Conservation (phyloP, 1,140 invertebrate genomes). For the Lethocerus indicus region DNA sequence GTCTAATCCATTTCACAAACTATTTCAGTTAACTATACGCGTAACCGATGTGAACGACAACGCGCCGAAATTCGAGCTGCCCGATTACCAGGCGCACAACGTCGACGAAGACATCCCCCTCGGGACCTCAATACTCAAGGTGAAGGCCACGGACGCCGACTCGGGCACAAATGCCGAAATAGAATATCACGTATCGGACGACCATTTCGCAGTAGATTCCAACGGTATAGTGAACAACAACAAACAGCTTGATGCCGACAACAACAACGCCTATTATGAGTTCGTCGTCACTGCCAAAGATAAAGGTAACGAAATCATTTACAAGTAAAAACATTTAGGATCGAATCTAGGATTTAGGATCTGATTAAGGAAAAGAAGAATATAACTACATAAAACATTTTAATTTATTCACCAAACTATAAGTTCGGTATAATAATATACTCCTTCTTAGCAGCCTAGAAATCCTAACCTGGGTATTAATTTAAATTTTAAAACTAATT, state of each 20-base stretch:
- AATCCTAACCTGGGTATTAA: too few relatives aligned
- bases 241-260: constrained; percentile 84
- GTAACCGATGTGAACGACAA: constrained; percentile 93
- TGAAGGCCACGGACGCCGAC: constrained; percentile 84
- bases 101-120: constrained; percentile 84
- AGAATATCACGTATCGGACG: constrained; percentile 79
- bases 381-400: too few relatives aligned
- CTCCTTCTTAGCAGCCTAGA: too few relatives aligned
- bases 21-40: constrained; percentile 61
- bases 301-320: constrained; percentile 52
- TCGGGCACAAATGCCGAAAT: constrained; percentile 87
- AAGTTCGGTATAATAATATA: too few relatives aligned
- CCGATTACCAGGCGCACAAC: constrained; percentile 89
- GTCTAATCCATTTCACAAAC: too few relatives aligned
- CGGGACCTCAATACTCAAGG: constrained; percentile 77
- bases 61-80: constrained; percentile 84
- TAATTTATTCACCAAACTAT: too few relatives aligned
- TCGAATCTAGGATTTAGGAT: too few relatives aligned
- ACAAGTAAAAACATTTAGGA: too few relatives aligned
- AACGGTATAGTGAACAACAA: constrained; percentile 84
- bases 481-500: too few relatives aligned
- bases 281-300: constrained; percentile 84
- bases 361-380: too few relatives aligned
- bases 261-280: constrained; percentile 92
- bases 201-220: constrained; percentile 83